Conservation (phyloP, 1,140 invertebrate genomes). For the Oppia nitens region DNA sequence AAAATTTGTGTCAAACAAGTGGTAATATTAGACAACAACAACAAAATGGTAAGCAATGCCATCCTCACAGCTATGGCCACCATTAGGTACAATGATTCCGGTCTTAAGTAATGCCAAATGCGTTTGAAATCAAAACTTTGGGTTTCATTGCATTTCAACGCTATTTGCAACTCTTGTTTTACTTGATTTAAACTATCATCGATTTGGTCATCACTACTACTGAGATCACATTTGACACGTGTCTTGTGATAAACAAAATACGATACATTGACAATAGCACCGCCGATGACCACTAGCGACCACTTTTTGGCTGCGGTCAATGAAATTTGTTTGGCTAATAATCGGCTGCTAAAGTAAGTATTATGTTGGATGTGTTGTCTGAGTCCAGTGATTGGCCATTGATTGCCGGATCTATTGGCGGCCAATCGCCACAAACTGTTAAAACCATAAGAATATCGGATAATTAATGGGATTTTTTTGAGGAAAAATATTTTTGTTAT, state of each 20-base stretch:
- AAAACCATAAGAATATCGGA: no score
- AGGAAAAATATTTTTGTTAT: no score
- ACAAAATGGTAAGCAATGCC: not conserved
- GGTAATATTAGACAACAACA: not conserved
- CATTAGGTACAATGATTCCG: conserved; percentile 3
- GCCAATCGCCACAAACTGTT: no score
- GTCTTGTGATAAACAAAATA: not conserved
- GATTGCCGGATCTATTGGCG: no score
- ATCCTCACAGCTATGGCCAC: conserved; percentile 4
- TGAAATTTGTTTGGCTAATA: no score
- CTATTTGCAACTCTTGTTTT: no score
- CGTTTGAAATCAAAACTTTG: not conserved
- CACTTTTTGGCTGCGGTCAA: no score
- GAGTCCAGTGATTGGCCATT: no score
- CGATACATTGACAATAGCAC: not conserved
- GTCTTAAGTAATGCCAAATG: not conserved
- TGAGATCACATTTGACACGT: not conserved
- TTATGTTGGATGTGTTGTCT: no score
- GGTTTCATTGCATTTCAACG: no score
- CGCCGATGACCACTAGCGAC: not conserved
- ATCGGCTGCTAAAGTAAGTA: no score
- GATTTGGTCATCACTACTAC: not conserved
- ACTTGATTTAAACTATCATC: not conserved
- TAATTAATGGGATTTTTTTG: no score
- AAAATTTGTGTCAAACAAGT: conserved; percentile 7